phyloP scores from a whole-genome alignment of 2,888 invertebrate genomes.

The Nephrotoma flavescens region DNA sequence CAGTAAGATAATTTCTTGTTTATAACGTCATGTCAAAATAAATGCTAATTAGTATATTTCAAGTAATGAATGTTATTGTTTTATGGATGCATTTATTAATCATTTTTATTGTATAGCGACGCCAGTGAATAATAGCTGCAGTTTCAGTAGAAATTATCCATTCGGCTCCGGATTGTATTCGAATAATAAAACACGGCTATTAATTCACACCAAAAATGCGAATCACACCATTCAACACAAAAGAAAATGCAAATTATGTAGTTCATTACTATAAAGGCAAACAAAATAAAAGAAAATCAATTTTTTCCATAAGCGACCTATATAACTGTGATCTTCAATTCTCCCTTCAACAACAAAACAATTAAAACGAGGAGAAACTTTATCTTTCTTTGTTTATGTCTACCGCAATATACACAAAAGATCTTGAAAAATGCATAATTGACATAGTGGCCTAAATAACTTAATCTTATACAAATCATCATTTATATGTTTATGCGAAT shows the following conservation, averaged over 20 bases:
- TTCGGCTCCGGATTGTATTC: too few species aligned
- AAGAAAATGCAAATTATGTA: not conserved
- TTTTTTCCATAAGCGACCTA: not conserved
- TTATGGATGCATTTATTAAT: too few species aligned
- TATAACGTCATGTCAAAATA: too few species aligned
- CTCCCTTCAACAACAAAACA: not conserved
- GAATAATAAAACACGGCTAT: too few species aligned
- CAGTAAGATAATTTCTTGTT: too few species aligned
- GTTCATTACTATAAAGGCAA: not conserved
- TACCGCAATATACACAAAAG: not conserved
- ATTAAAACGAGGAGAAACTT: not conserved
- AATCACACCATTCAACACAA: not conserved
- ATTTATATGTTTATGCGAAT: too few species aligned
- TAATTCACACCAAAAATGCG: too few species aligned
- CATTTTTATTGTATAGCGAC: too few species aligned
- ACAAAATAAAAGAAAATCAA: not conserved
- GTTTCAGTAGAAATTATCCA: too few species aligned
- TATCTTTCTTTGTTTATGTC: not conserved
- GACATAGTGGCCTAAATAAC: not conserved
- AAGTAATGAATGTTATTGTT: too few species aligned
- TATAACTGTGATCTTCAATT: not conserved
- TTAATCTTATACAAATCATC: not conserved
- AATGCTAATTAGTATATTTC: too few species aligned
- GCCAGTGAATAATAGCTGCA: too few species aligned
- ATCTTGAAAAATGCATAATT: not conserved